These are phyloP conservation scores for Tachycineta bicolor DNA, from an alignment of 2,113 vertebrate genomes.

Conservation along the genomic window DNA sequence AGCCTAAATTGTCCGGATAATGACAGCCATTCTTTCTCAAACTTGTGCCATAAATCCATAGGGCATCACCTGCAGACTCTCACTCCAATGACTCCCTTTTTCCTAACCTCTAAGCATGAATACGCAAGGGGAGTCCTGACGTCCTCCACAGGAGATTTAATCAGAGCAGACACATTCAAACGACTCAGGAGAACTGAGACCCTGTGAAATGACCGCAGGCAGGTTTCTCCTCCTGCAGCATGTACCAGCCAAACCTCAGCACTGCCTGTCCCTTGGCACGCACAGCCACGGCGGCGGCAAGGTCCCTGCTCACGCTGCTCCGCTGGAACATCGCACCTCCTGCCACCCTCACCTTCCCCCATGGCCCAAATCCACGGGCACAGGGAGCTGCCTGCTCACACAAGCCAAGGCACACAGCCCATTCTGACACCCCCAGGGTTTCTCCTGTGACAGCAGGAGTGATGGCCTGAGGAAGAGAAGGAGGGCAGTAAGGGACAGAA, in stretches of 20 bases:
- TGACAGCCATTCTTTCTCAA: not conserved
- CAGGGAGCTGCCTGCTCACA: not conserved
- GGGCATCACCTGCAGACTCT: not conserved
- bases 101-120: not conserved
- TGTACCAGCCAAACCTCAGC: not conserved
- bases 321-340: not conserved
- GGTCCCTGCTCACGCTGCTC: not conserved
- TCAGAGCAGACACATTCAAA: not conserved
- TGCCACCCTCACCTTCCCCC: accelerated
- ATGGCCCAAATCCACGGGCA: not conserved
- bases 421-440: not conserved
- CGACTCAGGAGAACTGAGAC: not conserved
- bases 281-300: not conserved
- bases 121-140: not conserved
- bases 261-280: not conserved
- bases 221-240: not conserved
- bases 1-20: not conserved
- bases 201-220: accelerated
- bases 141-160: not conserved
- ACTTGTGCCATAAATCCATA: not conserved
- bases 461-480: not conserved
- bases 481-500: not conserved
- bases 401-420: not conserved
- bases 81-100: not conserved
- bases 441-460: not conserved